A percentile compares a stretch with the other conserved stretches of the same genome.
Evolutionary conservation across 2,113 vertebrate genomes (phyloP).

Genomic region (Clupea harengus): DNA sequence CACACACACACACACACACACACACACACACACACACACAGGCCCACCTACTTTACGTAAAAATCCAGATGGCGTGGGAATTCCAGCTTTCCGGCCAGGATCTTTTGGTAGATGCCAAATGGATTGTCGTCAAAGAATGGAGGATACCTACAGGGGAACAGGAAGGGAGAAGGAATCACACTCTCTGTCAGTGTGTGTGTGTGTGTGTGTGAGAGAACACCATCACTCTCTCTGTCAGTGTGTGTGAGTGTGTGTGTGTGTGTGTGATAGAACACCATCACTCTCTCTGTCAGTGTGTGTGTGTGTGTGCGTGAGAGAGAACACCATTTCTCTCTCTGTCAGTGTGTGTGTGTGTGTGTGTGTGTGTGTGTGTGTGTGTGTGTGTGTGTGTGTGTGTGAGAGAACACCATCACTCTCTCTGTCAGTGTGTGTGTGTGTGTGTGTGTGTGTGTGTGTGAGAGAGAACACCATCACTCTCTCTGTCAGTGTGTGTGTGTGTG

Average conservation of each 20-base stretch:
- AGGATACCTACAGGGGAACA: conserved; percentile 76
- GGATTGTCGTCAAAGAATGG: conserved; percentile 98
- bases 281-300: background rate
- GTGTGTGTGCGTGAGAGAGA: background rate
- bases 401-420: too few species aligned
- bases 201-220: background rate
- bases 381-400: background rate
- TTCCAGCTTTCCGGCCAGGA: conserved; percentile 92
- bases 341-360: background rate
- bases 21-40: conserved; percentile 8
- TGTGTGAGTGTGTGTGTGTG: background rate
- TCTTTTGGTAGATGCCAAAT: conserved; percentile 97
- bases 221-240: background rate
- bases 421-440: background rate
- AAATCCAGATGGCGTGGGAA: conserved; percentile 95
- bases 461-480: too few species aligned
- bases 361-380: background rate
- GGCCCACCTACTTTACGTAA: conserved; percentile 86
- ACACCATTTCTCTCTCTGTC: background rate
- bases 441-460: background rate
- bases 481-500: background rate
- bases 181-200: background rate
- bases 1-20: background rate
- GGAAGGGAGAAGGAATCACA: conserved; percentile 6
- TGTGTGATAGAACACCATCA: background rate